Conservation (phyloP, 2,888 invertebrate genomes). For the Pristionchus entomophagus region DNA sequence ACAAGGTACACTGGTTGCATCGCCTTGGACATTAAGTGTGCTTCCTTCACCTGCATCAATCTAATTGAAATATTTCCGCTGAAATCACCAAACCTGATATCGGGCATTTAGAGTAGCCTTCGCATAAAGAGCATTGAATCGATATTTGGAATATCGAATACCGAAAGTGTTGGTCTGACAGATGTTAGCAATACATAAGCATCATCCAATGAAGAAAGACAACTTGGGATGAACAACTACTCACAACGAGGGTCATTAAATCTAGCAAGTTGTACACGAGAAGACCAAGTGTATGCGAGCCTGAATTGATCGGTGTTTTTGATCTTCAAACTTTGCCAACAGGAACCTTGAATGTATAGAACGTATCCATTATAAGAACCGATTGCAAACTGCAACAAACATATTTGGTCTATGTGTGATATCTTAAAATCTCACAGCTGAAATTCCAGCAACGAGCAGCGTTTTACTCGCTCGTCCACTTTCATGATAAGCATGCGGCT, state of each 20-base stretch:
- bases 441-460: neutral
- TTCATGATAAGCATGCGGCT: neutral
- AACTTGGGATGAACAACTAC: neutral
- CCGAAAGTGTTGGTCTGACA: neutral
- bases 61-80: neutral
- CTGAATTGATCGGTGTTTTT: neutral
- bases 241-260: neutral
- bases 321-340: no score
- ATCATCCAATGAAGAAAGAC: no score
- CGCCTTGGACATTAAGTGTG: neutral
- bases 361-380: neutral
- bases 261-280: neutral
- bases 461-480: neutral
- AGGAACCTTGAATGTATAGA: neutral
- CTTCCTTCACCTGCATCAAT: neutral
- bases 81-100: neutral
- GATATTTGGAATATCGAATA: neutral
- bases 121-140: neutral
- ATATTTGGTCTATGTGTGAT: neutral
- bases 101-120: neutral
- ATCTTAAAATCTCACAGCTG: neutral
- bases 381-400: neutral
- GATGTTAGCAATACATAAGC: no score
- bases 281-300: neutral
- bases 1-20: neutral